phyloP scores from a whole-genome alignment of 37 sponge, comb jelly and placozoan species.

The Chondrosia reniformis region DNA sequence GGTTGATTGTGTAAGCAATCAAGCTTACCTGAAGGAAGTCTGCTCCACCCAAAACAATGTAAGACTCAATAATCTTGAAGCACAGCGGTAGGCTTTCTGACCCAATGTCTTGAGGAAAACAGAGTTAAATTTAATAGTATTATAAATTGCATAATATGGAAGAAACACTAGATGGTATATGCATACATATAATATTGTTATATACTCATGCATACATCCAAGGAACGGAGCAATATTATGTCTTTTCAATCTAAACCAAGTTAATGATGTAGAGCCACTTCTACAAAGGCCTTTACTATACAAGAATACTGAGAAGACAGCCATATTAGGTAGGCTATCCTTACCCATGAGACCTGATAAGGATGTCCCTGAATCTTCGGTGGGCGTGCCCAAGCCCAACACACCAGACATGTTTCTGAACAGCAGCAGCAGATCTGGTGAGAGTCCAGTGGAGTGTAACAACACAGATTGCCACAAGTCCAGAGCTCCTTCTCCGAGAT shows the following conservation, averaged over 20 bases:
- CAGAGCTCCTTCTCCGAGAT: constrained; percentile 72
- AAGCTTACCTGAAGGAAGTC: background rate
- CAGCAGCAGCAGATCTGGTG: constrained; percentile 52
- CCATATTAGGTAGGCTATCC: too few relatives aligned
- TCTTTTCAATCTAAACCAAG: too few relatives aligned
- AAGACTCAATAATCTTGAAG: constrained; percentile 62
- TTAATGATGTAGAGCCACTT: too few relatives aligned
- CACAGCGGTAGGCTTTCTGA: constrained; percentile 39
- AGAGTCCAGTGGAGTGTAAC: constrained; percentile 27
- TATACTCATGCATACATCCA: too few relatives aligned
- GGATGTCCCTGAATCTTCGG: constrained; percentile 16
- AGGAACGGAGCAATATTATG: too few relatives aligned
- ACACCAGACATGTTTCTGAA: constrained; percentile 46
- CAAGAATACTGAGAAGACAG: too few relatives aligned
- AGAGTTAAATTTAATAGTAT: background rate
- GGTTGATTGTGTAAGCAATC: background rate
- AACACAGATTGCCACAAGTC: constrained; percentile 60
- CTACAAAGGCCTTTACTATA: too few relatives aligned
- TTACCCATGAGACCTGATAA: constrained; percentile 1
- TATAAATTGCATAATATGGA: too few relatives aligned
- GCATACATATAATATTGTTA: too few relatives aligned
- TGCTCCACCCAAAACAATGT: constrained; percentile 42
- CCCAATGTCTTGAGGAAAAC: background rate
- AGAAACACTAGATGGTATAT: too few relatives aligned
- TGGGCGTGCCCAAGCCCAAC: constrained; percentile 26